Evolutionary conservation across 2,113 vertebrate genomes (phyloP).

Genomic region (rabbit (Oryctolagus cuniculus)): mOryCun1.1 NC_091439.1:67111001-67111500

Average conservation of each 20-base stretch:
- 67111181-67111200: background rate
- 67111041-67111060: slow-evolving; percentile 17
- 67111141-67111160: background rate
- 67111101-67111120: slow-evolving; percentile 36
- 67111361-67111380: too few species aligned
- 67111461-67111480: background rate
- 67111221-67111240: background rate
- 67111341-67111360: too few species aligned
- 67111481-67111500: slow-evolving; percentile 29
- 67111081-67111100: background rate
- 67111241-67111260: background rate
- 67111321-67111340: background rate
- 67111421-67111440: background rate
- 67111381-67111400: slow-evolving; percentile 34
- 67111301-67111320: background rate
- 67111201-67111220: background rate
- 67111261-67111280: background rate
- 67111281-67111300: background rate
- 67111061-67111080: background rate
- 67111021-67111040: background rate
- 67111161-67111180: background rate
- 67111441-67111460: background rate
- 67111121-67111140: background rate
- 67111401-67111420: slow-evolving; percentile 14
- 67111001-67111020: slow-evolving; percentile 15